Base-by-base conservation (phyloP, 2,888 invertebrate species). In the Tachina grossa region DNA sequence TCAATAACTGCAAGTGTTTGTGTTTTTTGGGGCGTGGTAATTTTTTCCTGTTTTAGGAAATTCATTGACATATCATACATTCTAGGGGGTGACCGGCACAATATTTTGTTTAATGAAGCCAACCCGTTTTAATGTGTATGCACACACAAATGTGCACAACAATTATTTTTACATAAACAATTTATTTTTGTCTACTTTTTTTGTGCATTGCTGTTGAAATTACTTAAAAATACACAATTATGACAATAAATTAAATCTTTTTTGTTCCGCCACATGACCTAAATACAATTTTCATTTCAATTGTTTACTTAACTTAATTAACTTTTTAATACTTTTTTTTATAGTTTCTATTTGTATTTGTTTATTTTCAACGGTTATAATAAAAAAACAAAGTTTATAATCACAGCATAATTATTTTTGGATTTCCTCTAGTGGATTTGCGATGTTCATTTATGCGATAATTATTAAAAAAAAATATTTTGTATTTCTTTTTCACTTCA, bases 331-430 rank as follows among this genome's bases (percentile, higher is more conserved):
- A 43, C 39, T 51, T 69, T 61, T 53, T 74, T 41, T 11, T 11
- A 43, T 22, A 49, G 11, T 47, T 55, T 69, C 45, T 59, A 39
- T 51, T 76, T 10, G 16, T 10, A 51, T 49, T 55, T 53, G 31
- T 49, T 49, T 71, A 71, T 66, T 53, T 74, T 43, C 51, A 61
- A 68, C 61, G 51, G 14, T 31, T 55, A n/a, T 41, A 49, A 61
- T 22, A 51, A 1, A 71, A 55, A 65, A 49, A n/a, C 53, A 65
- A 71, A 53, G 8, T 76, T 63, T 65, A 47, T 84, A 45, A 63
- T 84, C 68, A 69, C 68, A 78, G 72, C 74, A 81, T 85, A 85
- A 79, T 85, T 83, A 61, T 82, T 66, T 79, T 19, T 79, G 63
- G n/a, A 69, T 66, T 85, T 83, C 76, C 83, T 85, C 69, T 63